Base-by-base conservation (phyloP, 2,113 vertebrate species). In the Pollimyrus isidori region DNA sequence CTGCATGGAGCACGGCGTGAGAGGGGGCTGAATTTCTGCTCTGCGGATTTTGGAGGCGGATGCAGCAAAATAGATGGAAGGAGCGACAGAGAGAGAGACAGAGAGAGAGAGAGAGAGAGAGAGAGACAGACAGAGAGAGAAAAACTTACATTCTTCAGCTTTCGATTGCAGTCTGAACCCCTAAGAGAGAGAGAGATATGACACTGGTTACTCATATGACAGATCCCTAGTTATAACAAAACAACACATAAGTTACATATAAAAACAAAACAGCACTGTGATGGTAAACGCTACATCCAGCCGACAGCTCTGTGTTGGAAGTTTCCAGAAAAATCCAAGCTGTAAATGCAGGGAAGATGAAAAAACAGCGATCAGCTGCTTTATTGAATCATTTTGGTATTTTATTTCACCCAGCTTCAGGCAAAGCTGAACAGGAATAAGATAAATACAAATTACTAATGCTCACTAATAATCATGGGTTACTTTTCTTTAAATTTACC, bases 91-190 rank as follows among this genome's bases (percentile, higher is more conserved):
- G 13, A 30, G 39, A 21, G 45, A 30, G n/a, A 49, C n/a, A n/a
- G n/a, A n/a, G n/a, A n/a, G n/a, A n/a, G n/a, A n/a, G n/a, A n/a
- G n/a, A n/a, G 45, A 30, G n/a, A 48, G 45, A 19, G 3, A 56
- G 4, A 48, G 5, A 21, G 15, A 19, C 2, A 26, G 4, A 23
- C 0, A 39, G 49, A 26, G 45, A 49, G 17, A 87, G 6, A n/a
- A n/a, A 65, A 91, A 96, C 98, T 98, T 94, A 99, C 98, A 92
- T 99, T 99, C 97, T 97, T 98, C 90, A 99, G 95, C 93, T 98
- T 99, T 92, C 98, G 96, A 93, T 93, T 97, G 92, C 91, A 97
- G 92, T 98, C 98, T 30, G 93, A 94, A 92, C 95, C 97, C 95
- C 98, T 99, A 93, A 80, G 92, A 80, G 92, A 90, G 17, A 89